Conservation (phyloP, 2,113 vertebrate genomes). For the Pica pica region DNA sequence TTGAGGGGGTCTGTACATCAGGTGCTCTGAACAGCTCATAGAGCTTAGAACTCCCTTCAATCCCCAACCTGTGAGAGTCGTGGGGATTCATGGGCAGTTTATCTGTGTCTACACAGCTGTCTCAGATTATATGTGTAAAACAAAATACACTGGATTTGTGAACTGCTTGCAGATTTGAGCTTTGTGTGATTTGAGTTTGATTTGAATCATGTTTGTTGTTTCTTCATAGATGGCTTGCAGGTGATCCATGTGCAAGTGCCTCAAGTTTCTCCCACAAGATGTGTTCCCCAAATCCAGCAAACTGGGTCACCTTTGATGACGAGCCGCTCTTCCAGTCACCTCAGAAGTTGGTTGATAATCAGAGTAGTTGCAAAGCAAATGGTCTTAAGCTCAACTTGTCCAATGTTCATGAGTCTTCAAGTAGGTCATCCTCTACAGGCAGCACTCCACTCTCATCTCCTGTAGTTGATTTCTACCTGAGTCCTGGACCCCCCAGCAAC, state of each 20-base stretch:
- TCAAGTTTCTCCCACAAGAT: slow-evolving; percentile 65
- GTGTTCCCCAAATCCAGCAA: slow-evolving; percentile 90
- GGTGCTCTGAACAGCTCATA: background rate
- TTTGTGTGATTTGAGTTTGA: background rate
- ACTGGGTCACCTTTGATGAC: slow-evolving; percentile 97
- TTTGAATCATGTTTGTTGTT: background rate
- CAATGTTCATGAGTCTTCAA: slow-evolving; percentile 76
- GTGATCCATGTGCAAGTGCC: background rate
- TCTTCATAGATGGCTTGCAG: slow-evolving; percentile 34
- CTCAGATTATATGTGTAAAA: background rate
- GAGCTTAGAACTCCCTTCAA: background rate
- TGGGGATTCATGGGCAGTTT: background rate
- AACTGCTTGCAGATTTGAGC: background rate
- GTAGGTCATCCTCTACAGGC: slow-evolving; percentile 69
- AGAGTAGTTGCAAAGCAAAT: slow-evolving; percentile 80
- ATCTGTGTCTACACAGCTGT: background rate
- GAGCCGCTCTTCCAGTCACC: slow-evolving; percentile 79
- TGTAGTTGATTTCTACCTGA: slow-evolving; percentile 78
- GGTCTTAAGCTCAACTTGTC: slow-evolving; percentile 86
- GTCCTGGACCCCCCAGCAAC: slow-evolving; percentile 84
- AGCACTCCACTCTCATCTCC: slow-evolving; percentile 84
- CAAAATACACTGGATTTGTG: background rate
- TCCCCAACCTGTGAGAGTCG: background rate
- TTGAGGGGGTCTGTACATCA: background rate
- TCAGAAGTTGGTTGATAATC: slow-evolving; percentile 72